A percentile compares a stretch with the other conserved stretches of the same genome.
phyloP scores from a whole-genome alignment of 2,113 vertebrate genomes.

The Globicephala melas region DNA sequence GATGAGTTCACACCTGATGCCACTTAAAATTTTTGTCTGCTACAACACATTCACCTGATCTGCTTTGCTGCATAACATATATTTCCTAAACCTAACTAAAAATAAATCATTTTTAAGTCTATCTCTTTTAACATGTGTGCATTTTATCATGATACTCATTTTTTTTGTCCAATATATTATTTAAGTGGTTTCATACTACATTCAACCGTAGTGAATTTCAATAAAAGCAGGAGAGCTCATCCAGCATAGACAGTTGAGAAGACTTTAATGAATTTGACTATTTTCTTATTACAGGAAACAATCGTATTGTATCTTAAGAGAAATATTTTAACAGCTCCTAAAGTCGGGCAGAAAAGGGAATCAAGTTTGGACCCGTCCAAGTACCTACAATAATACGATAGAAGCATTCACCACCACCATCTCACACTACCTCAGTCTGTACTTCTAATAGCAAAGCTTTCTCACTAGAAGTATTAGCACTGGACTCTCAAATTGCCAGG shows the following conservation, averaged over 20 bases:
- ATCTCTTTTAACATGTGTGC: conserved; percentile 20
- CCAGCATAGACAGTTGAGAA: neutral
- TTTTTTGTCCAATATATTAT: neutral
- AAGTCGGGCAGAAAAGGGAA: neutral
- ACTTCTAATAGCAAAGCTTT: conserved; percentile 43
- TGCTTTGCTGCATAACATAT: neutral
- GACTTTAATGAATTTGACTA: neutral
- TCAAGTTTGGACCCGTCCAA: neutral
- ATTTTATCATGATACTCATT: conserved; percentile 8
- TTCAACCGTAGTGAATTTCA: neutral
- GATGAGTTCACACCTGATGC: neutral
- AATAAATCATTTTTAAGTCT: conserved; percentile 5
- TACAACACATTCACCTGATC: neutral
- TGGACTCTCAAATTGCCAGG: neutral
- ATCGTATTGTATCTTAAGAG: neutral
- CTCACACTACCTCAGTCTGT: neutral
- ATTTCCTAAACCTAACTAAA: neutral
- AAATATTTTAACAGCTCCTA: neutral
- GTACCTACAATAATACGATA: neutral
- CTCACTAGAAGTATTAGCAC: conserved; percentile 41
- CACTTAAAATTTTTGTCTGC: neutral
- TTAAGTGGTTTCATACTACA: conserved; percentile 29
- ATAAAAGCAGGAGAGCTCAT: conserved; percentile 4
- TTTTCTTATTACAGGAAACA: conserved; percentile 33
- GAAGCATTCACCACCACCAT: neutral